Conservation (phyloP, 2,888 invertebrate genomes). For the Eupithecia dodoneata region DNA sequence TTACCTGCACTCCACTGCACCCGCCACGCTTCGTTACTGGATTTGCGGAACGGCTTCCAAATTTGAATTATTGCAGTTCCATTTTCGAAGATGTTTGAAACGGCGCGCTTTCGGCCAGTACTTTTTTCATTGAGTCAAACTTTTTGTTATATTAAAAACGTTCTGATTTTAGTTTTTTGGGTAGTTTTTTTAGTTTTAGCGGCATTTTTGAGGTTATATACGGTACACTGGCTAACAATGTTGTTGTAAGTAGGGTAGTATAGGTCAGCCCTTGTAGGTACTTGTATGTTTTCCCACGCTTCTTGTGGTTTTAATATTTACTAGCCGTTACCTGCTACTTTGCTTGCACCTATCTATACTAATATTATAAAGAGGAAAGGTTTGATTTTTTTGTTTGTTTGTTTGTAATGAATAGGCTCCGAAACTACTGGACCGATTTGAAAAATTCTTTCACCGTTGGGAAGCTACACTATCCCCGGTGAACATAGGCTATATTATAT, state of each 20-base stretch:
- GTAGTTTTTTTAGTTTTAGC: slow-evolving; percentile 17
- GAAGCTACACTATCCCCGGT: too few relatives aligned
- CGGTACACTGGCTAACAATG: slow-evolving; percentile 23
- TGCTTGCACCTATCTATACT: too few relatives aligned
- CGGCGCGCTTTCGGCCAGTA: slow-evolving; percentile 16
- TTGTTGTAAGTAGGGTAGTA: slow-evolving; percentile 18
- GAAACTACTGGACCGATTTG: too few relatives aligned
- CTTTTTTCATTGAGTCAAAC: slow-evolving; percentile 12
- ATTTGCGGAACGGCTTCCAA: slow-evolving; percentile 73
- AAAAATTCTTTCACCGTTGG: too few relatives aligned
- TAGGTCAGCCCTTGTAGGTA: neutral
- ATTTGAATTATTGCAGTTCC: slow-evolving; percentile 70
- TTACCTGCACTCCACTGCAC: slow-evolving; percentile 40
- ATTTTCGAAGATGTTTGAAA: slow-evolving; percentile 44
- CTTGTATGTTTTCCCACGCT: slow-evolving; percentile 27
- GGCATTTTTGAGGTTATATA: slow-evolving; percentile 29
- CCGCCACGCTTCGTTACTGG: slow-evolving; percentile 73
- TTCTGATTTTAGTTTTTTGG: slow-evolving; percentile 3
- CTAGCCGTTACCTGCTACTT: too few relatives aligned
- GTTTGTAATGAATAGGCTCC: too few relatives aligned
- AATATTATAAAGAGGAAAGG: too few relatives aligned
- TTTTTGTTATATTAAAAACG: slow-evolving; percentile 6
- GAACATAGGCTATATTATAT: too few relatives aligned
- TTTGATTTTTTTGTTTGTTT: too few relatives aligned
- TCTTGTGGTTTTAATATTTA: slow-evolving; percentile 17